Evolutionary conservation across 2,113 vertebrate genomes (phyloP), one percentile per base, ranked within the genome.

Genomic region (Gymnarchus niloticus): DNA sequence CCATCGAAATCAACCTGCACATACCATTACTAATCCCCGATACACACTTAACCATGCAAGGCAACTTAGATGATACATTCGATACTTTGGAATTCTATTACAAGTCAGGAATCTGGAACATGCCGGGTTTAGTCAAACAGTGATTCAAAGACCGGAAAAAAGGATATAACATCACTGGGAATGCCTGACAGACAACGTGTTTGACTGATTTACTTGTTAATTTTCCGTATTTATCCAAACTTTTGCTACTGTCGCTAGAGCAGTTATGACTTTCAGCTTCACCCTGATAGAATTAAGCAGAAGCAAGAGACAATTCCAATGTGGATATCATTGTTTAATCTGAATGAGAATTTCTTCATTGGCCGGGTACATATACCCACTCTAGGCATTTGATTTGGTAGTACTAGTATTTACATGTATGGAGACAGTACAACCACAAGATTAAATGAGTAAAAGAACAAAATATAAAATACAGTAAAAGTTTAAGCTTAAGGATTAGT

Each of bases 191-290:
- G 73, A 57, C 17, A 56, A 28, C 57, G 51, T 6, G 7, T 57
- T 78, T 51, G 49, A 52, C 54, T 85, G 69, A 85, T 85, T n/a
- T 85, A 85, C 59, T 25, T 54, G 19, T 49, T 84, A 69, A 76
- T 51, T 69, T 23, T 57, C 3, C 46, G 49, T 84, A 51, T 54
- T 46, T 65, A 37, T 83, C 25, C 10, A 59, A 61, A 84, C 54
- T 59, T 33, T 4, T n/a, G 83, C 28, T 59, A 56, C 1, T 82
- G 81, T 9, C 25, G 33, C 25, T 56, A 33, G 14, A 82, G 28
- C 49, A 37, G 25, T 56, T 8, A 37, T 82, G 81, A 56, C 28
- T 49, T 82, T 17, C 80, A 33, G 14, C 25, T 37, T 56, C 81
- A 3, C 54, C 28, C 0, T 37, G 49, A 25, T 25, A 49, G 25